Evolutionary conservation across 1,140 invertebrate genomes (phyloP), one percentile per base, ranked within the genome.

Genomic region (Panagrolaimus sp.): DNA sequence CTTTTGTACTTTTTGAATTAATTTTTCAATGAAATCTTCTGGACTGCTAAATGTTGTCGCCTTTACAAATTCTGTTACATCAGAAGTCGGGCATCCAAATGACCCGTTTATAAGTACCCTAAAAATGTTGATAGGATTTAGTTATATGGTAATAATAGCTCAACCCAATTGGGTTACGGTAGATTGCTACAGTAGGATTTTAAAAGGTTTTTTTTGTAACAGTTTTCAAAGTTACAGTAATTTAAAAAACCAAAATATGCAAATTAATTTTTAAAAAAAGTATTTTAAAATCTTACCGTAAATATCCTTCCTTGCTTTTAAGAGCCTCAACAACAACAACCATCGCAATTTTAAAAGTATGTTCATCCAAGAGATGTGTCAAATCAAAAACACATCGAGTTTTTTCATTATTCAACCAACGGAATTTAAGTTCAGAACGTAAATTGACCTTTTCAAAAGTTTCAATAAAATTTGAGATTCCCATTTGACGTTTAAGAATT

Each of bases 21-120:
- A 21, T 26, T 28, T 10, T 26, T 58, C 52, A 28, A 58, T 28
- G 17, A 58, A 58, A 58, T 58, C 17, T 21, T 10, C 21, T 4
- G 52, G 21, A 21, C 21, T 26, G 17, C 10, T 58, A 28, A 58
- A 58, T 26, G 52, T 58, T 28, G 21, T 58, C 21, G 12, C 17
- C 17, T 28, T 58, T 21, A 58, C 28, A 28, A 26, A 58, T 28
- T 58, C 52, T 38, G 32, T 38, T 21, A 58, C 52, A 21, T 26
- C 21, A 28, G 21, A 58, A 52, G 48, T 24, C 52, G 52, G 52
- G 28, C 52, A 28, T n/a, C 21, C 21, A 28, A 58, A 58, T 26
- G 67, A 68, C 48, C 67, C 67, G 67, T 68, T 68, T n/a, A 68
- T 24, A 43, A 68, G 48, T 21, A 68, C 67, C 67, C 67, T 68